Conservation (phyloP, 2,888 invertebrate genomes). For the Alloplasta piceator region DNA sequence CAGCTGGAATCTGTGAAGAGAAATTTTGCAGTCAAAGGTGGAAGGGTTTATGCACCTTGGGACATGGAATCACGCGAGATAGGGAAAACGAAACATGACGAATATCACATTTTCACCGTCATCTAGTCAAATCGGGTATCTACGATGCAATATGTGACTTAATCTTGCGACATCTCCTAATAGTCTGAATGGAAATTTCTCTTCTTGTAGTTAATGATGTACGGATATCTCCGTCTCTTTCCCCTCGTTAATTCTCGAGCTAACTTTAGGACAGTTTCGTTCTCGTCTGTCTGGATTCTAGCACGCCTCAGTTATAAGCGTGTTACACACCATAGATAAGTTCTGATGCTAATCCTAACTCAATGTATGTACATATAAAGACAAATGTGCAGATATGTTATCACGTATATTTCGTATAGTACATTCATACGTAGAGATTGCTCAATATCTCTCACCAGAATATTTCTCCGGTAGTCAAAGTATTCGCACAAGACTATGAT, state of each 20-base stretch:
- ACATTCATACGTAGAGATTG: not conserved
- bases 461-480: too few species aligned
- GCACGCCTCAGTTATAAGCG: slow-evolving; percentile 37
- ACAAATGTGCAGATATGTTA: not conserved
- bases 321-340: slow-evolving; percentile 54
- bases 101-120: slow-evolving; percentile 61
- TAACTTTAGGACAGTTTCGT: slow-evolving; percentile 61
- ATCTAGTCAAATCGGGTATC: slow-evolving; percentile 34
- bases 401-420: too few species aligned
- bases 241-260: slow-evolving; percentile 20
- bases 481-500: too few species aligned
- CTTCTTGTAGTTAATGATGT: slow-evolving; percentile 59
- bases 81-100: slow-evolving; percentile 33
- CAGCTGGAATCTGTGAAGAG: not conserved
- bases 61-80: slow-evolving; percentile 5
- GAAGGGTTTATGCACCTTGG: not conserved
- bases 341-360: slow-evolving; percentile 9
- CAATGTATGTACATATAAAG: slow-evolving; percentile 11
- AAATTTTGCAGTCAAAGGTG: not conserved
- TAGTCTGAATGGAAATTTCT: slow-evolving; percentile 55
- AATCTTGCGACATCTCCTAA: slow-evolving; percentile 33
- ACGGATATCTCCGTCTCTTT: slow-evolving; percentile 25
- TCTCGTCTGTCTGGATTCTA: slow-evolving; percentile 52
- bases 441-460: not conserved
- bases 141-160: slow-evolving; percentile 7